Percentiles rank a stretch among this genome's conserved stretches.
Evolutionary conservation across 1,140 invertebrate genomes (phyloP).

Genomic region (Drosophila cardini): DNA sequence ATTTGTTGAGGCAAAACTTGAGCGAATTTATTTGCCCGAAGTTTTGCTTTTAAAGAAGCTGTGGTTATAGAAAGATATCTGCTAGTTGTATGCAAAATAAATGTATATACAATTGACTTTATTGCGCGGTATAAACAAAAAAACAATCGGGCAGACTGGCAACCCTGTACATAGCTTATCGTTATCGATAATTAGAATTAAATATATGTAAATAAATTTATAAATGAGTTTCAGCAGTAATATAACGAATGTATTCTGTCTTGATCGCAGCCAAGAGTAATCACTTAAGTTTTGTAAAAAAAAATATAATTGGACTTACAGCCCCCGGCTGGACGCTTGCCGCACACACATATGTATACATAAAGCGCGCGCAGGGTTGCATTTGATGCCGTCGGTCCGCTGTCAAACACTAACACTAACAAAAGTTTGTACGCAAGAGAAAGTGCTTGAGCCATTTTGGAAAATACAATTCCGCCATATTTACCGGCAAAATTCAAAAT

Average conservation of each 20-base stretch:
- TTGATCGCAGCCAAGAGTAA: neutral
- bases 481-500: conserved; percentile 84
- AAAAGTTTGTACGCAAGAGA: conserved; percentile 69
- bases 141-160: conserved; percentile 16
- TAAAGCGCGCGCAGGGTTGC: conserved; percentile 71
- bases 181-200: conserved; percentile 42
- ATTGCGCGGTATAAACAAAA: conserved; percentile 19
- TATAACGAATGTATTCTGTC: neutral
- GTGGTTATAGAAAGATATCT: conserved; percentile 36
- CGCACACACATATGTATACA: conserved; percentile 59
- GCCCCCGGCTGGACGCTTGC: conserved; percentile 15
- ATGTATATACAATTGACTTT: neutral
- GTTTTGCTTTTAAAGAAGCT: conserved; percentile 72
- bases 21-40: conserved; percentile 71
- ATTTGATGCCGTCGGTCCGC: conserved; percentile 55
- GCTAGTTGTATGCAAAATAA: neutral
- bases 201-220: conserved; percentile 5
- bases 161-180: conserved; percentile 35
- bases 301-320: conserved; percentile 3
- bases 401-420: conserved; percentile 59
- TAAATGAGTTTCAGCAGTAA: neutral
- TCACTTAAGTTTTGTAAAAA: neutral
- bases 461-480: conserved; percentile 84
- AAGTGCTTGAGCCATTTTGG: conserved; percentile 80
- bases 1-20: conserved; percentile 73